Conservation (phyloP, 2,888 invertebrate species). For the Ophioninae sp. region DNA sequence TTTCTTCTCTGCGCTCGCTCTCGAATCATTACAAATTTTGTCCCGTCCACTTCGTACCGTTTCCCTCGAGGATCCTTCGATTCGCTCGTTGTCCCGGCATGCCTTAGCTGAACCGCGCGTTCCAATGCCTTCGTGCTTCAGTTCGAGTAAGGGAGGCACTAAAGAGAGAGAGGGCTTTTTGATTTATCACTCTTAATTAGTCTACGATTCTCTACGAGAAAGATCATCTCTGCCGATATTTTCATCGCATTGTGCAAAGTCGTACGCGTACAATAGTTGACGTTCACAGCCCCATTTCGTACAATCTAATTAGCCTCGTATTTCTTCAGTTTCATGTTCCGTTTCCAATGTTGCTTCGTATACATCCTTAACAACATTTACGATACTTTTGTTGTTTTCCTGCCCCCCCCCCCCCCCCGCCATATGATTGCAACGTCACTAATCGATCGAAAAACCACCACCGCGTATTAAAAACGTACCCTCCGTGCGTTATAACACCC, state of each 20-base stretch:
- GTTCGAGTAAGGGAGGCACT: neutral
- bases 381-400: no score
- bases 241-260: neutral
- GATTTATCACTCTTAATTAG: slow-evolving; percentile 77
- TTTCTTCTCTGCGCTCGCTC: slow-evolving; percentile 17
- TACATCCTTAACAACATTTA: neutral
- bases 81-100: slow-evolving; percentile 8
- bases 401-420: no score
- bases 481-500: no score
- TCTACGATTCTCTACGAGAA: slow-evolving; percentile 72
- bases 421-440: no score
- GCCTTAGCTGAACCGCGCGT: slow-evolving; percentile 32
- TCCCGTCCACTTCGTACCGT: slow-evolving; percentile 19
- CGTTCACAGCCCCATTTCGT: neutral
- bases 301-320: slow-evolving; percentile 15
- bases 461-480: no score
- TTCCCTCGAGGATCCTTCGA: slow-evolving; percentile 31
- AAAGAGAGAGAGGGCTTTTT: slow-evolving; percentile 63
- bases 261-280: neutral
- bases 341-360: neutral
- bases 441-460: no score
- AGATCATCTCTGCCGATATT: slow-evolving; percentile 52
- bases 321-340: neutral
- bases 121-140: slow-evolving; percentile 54
- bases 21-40: slow-evolving; percentile 55